These are phyloP conservation scores for Nylanderia fulva DNA, from an alignment of 1,140 invertebrate genomes.

Conservation along the genomic window DNA sequence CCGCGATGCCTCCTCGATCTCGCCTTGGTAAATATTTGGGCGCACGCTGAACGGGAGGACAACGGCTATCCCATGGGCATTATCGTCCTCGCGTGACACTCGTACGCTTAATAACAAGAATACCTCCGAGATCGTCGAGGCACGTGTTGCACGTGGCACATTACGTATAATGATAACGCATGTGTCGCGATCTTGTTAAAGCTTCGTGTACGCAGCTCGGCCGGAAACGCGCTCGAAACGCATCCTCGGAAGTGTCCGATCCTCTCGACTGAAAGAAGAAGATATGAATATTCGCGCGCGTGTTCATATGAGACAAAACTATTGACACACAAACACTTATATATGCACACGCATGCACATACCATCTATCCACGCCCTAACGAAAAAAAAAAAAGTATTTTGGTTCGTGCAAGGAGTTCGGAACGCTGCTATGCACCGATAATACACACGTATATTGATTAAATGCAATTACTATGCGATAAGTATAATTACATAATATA, in stretches of 20 bases:
- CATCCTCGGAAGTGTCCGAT: background rate
- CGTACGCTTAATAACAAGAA: constrained; percentile 26
- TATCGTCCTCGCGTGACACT: constrained; percentile 31
- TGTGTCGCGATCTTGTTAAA: constrained; percentile 36
- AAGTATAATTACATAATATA: constrained; percentile 86
- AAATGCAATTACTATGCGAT: constrained; percentile 86
- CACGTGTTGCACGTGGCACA: constrained; percentile 4
- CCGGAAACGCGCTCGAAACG: background rate
- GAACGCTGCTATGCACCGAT: constrained; percentile 85
- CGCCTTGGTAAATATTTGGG: constrained; percentile 18
- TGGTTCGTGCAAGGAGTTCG: constrained; percentile 85
- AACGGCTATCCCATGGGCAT: constrained; percentile 41
- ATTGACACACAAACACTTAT: background rate
- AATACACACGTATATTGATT: constrained; percentile 84
- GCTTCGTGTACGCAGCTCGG: constrained; percentile 27
- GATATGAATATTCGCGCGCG: constrained; percentile 25
- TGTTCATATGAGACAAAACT: constrained; percentile 35
- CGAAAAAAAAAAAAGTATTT: constrained; percentile 78
- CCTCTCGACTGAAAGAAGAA: background rate
- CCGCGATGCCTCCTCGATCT: constrained; percentile 45
- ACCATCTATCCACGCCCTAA: constrained; percentile 65
- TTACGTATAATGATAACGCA: background rate
- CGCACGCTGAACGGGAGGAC: constrained; percentile 20
- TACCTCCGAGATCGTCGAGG: constrained; percentile 28
- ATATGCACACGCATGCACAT: constrained; percentile 41